A percentile compares a stretch with the other conserved stretches of the same genome.
Conservation (phyloP, 2,888 invertebrate genomes). For the Acleris cristana region DNA sequence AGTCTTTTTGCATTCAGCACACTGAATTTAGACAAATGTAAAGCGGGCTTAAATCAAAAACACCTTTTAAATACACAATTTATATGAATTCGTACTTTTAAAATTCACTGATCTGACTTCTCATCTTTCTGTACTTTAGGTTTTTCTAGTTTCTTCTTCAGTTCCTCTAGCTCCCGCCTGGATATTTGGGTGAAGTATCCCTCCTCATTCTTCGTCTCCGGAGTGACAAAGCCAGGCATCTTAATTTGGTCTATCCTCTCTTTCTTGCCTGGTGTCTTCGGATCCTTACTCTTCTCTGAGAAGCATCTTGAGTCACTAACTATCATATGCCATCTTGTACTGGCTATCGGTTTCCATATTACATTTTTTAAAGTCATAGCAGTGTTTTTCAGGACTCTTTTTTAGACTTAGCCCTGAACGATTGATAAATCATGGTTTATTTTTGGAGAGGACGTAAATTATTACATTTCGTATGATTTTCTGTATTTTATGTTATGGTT, state of each 20-base stretch:
- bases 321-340: not conserved
- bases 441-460: not conserved
- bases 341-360: not conserved
- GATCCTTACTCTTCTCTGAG: constrained; percentile 5
- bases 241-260: constrained; percentile 42
- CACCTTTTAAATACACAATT: not conserved
- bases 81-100: not conserved
- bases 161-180: constrained; percentile 50
- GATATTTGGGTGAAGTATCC: constrained; percentile 53
- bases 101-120: constrained; percentile 40
- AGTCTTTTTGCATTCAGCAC: too few relatives aligned
- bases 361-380: not conserved
- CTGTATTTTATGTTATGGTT: too few relatives aligned
- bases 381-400: not conserved
- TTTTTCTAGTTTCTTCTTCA: constrained; percentile 51
- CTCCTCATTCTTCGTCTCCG: constrained; percentile 51
- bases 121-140: constrained; percentile 48
- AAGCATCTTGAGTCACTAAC: not conserved
- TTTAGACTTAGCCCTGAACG: not conserved
- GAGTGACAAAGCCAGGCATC: constrained; percentile 56
- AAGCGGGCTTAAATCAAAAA: too few relatives aligned
- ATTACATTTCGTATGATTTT: not conserved
- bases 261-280: constrained; percentile 38
- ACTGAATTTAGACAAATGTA: too few relatives aligned
- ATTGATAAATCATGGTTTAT: not conserved